Base-by-base conservation (phyloP, 2,888 invertebrate species). In the Drosophila planitibia region DNA sequence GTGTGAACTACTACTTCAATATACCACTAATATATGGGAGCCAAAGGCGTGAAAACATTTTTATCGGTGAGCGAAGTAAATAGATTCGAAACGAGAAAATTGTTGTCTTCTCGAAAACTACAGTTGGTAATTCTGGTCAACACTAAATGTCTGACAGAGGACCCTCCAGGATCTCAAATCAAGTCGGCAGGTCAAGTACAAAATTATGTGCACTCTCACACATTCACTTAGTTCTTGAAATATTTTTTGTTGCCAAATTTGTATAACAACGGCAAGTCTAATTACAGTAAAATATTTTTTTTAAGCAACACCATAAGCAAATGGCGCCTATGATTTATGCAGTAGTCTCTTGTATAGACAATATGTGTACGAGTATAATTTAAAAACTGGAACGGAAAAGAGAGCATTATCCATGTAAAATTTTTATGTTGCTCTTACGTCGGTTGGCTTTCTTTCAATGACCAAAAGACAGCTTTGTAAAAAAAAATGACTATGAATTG, bases 391-490 rank as follows among this genome's bases (percentile, higher is more conserved):
- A 44, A n/a, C 22, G 14, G 12, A 44, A 14, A 44, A 10, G n/a
- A n/a, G 1, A 41, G 57, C 39, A 51, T 74, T 49, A 33, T 57
- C 28, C 37, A 37, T 28, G 30, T 9, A 12, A 51, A 51, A 19
- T 25, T 32, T 75, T 58, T 39, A 39, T 49, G 32, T 22, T 47
- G 32, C 63, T 37, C 64, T 74, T 58, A 59, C 65, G 69, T 53
- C 22, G 51, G 76, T 66, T 55, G 49, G 58, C 41, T 69, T 59
- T 54, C 68, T 64, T 73, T 64, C 64, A 69, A 58, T 67, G 51
- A 61, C 52, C 30, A 65, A 28, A 65, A 37, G 47, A 67, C 39
- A 62, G 16, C n/a, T n/a, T 16, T 41, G 25, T 2, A 2, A 57
- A n/a, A 30, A n/a, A 14, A 30, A 16, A 16, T 28, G 28, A 30